Evolutionary conservation across 2,113 vertebrate species (phyloP), one percentile per base, ranked within the genome.

Genomic region (Tilapia sparmanii): DNA sequence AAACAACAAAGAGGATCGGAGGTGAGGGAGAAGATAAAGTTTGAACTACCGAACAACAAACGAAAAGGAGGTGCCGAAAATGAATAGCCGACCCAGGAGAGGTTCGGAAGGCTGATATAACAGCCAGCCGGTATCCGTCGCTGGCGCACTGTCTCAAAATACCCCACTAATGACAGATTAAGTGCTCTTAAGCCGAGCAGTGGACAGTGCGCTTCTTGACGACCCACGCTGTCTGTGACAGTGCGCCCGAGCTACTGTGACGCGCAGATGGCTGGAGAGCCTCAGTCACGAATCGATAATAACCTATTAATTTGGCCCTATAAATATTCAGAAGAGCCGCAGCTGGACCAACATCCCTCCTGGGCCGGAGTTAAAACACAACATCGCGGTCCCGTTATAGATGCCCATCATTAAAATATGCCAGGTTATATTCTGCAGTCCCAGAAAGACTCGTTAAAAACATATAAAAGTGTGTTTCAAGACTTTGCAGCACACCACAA

Each of bases 151-250:
- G 85, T 91, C 93, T 94, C 40, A 92, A 93, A 96, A 96, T 95
- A 96, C 94, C 95, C 87, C 95, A 92, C 94, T 96, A 97, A 95
- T 94, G 91, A 94, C 90, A 96, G 96, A 93, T 94, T 94, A 97
- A 87, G 90, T 85, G 88, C 87, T 90, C 82, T 93, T 94, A 95
- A 96, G 90, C 95, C 80, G 88, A 45, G 88, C 90, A 73, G 91
- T 10, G 92, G 86, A 87, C 91, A 85, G 87, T 47, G 38, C 40
- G 88, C 89, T 89, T 85, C 92, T 85, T 66, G 92, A 91, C 83
- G 86, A 87, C 53, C 33, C 81, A 10, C 92, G 11, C 57, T 12
- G 86, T 66, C 86, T 42, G 33, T 66, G 84, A 35, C 40, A 82
- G 59, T 4, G 83, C 15, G 61, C 6, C 54, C 2, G 84, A 71